Conservation (phyloP, 2,888 invertebrate species). For the Dryobotodes eremita region DNA sequence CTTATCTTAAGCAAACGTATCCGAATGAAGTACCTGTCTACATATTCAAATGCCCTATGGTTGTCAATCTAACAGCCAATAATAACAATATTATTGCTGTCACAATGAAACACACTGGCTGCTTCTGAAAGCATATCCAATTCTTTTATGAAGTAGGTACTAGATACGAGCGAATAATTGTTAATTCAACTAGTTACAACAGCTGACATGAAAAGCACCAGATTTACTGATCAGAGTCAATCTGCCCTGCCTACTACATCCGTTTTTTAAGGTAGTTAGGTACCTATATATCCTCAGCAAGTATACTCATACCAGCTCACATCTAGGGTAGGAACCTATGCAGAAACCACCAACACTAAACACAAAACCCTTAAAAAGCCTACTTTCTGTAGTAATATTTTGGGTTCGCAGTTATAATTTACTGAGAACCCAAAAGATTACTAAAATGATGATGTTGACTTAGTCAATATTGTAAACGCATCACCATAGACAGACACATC, state of each 20-base stretch:
- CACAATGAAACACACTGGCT: not conserved
- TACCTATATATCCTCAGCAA: not conserved
- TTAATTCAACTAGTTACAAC: not conserved
- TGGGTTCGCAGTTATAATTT: not conserved
- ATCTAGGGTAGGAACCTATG: not conserved
- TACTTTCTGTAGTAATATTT: not conserved
- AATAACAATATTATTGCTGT: not conserved
- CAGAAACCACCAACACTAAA: not conserved
- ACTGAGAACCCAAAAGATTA: not conserved
- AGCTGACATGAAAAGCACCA: not conserved
- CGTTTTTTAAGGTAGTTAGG: not conserved
- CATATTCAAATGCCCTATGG: not conserved
- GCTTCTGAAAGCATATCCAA: not conserved
- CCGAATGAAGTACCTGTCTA: not conserved
- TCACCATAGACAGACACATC: no score
- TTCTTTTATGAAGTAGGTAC: not conserved
- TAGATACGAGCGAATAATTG: not conserved
- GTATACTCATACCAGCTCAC: not conserved
- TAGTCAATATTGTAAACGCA: not conserved
- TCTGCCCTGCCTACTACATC: not conserved
- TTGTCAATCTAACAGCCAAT: not conserved
- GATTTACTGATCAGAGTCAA: not conserved
- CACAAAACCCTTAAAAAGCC: not conserved
- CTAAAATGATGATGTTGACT: not conserved
- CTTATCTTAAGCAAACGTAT: not conserved